Evolutionary conservation across 2,888 invertebrate genomes (phyloP).

Genomic region (Caenorhabditis sp.): DNA sequence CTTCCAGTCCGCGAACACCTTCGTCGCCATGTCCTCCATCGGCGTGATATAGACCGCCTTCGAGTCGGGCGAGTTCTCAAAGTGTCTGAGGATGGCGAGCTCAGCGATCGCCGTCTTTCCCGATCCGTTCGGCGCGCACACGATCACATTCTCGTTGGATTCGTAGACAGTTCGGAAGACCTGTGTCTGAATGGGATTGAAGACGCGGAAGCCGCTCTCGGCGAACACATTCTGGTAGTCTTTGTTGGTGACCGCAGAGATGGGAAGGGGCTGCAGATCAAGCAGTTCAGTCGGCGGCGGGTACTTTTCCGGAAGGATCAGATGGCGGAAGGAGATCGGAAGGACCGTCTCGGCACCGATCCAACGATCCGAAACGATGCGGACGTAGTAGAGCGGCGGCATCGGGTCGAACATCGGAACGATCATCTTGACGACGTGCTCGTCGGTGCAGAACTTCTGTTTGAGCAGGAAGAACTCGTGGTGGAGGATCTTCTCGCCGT

Average conservation of each 20-base stretch:
- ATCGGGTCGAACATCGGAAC: conserved; percentile 98
- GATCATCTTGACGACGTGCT: conserved; percentile 96
- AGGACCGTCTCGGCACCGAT: conserved; percentile 82
- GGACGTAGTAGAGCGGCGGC: conserved; percentile 96
- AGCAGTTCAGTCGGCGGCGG: conserved; percentile 96
- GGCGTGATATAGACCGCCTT: conserved; percentile 95
- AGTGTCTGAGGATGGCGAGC: conserved; percentile 91
- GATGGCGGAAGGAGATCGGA: conserved; percentile 96
- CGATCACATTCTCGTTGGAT: conserved; percentile 96
- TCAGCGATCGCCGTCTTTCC: conserved; percentile 90
- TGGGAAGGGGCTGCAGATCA: conserved; percentile 94
- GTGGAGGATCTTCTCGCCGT: conserved; percentile 87
- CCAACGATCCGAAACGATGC: conserved; percentile 82
- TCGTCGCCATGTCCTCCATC: conserved; percentile 89
- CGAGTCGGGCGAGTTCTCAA: conserved; percentile 83
- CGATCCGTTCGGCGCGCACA: conserved; percentile 82
- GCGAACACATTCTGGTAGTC: conserved; percentile 83
- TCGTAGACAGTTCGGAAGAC: conserved; percentile 96
- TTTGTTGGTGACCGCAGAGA: conserved; percentile 90
- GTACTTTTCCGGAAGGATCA: conserved; percentile 97
- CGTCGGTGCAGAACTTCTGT: conserved; percentile 91
- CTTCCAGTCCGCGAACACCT: conserved; percentile 90
- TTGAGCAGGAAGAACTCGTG: conserved; percentile 96
- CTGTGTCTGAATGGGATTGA: conserved; percentile 94
- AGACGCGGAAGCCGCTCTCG: conserved; percentile 29